Percentiles rank a stretch among this genome's conserved stretches.
Conservation (phyloP, 2,797 vertebrate species). For the Florisuga fusca region DNA sequence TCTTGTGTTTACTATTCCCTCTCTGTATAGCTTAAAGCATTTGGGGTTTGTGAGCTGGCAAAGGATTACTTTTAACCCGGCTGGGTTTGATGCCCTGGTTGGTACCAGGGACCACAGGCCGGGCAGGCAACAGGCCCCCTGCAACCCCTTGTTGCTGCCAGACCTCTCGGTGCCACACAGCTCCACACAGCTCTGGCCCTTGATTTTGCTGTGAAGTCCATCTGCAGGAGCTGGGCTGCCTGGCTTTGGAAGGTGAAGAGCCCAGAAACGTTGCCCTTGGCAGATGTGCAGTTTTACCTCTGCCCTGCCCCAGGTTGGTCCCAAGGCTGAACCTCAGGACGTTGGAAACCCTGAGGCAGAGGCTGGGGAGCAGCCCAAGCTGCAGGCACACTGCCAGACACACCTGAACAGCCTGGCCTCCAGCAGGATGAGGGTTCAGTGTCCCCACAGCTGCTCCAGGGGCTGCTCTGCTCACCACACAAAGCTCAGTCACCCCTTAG, state of each 20-base stretch:
- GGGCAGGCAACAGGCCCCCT: neutral
- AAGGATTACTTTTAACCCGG: neutral
- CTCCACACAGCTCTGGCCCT: neutral
- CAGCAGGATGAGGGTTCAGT: rapidly evolving
- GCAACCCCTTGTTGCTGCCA: rapidly evolving
- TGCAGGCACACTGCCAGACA: neutral
- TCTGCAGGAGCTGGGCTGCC: rapidly evolving
- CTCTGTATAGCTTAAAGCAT: rapidly evolving
- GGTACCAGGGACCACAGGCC: neutral
- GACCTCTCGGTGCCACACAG: neutral
- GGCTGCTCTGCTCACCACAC: rapidly evolving
- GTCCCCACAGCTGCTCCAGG: neutral
- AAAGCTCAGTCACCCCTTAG: neutral
- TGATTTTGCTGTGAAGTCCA: neutral
- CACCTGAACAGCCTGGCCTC: neutral
- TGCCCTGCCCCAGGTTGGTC: neutral
- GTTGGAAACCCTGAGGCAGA: neutral
- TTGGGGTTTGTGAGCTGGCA: neutral
- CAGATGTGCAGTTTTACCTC: neutral
- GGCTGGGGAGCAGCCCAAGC: rapidly evolving
- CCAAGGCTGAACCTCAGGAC: neutral
- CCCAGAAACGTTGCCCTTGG: neutral
- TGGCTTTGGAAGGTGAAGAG: neutral
- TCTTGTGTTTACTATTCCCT: too few relatives aligned
- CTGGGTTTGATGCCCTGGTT: neutral